phyloP scores from a whole-genome alignment of 2,888 invertebrate species.

The Dione vanillae region DNA sequence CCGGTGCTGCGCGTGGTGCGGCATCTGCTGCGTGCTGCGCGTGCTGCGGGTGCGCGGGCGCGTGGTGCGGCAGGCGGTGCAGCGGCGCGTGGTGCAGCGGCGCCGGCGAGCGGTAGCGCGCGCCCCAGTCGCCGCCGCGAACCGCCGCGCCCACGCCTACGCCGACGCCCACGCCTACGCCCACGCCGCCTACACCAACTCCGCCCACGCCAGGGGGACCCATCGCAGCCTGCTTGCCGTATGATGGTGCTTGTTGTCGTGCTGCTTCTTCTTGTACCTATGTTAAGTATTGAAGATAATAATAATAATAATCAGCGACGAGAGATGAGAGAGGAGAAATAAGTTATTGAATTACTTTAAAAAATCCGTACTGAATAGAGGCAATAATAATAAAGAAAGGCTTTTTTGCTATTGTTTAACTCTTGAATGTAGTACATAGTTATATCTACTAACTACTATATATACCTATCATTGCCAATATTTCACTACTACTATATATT shows the following conservation, averaged over 20 bases:
- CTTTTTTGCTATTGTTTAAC: too few relatives aligned
- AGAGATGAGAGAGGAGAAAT: too few relatives aligned
- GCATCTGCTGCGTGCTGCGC: constrained; percentile 55
- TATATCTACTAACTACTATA: too few relatives aligned
- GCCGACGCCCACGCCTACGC: constrained; percentile 50
- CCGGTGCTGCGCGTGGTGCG: constrained; percentile 30
- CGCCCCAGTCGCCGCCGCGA: constrained; percentile 58
- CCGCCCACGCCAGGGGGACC: constrained; percentile 63
- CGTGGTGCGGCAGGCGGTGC: constrained; percentile 81
- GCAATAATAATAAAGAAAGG: too few relatives aligned
- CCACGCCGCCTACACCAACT: constrained; percentile 52
- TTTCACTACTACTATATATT: too few relatives aligned
- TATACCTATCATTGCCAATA: too few relatives aligned
- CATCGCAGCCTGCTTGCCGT: constrained; percentile 89
- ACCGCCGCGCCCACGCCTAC: constrained; percentile 56
- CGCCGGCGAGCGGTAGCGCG: constrained; percentile 55
- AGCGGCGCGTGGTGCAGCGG: constrained; percentile 84
- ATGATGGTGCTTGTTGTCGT: constrained; percentile 93
- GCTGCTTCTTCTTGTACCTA: constrained; percentile 96
- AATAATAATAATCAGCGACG: too few relatives aligned
- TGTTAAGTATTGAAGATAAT: neutral
- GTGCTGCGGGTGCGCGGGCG: constrained; percentile 58
- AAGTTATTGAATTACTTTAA: too few relatives aligned
- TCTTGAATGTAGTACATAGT: too few relatives aligned
- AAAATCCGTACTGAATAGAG: too few relatives aligned